Conservation (phyloP, 2,888 invertebrate genomes). For the Cephalotes varians region DNA sequence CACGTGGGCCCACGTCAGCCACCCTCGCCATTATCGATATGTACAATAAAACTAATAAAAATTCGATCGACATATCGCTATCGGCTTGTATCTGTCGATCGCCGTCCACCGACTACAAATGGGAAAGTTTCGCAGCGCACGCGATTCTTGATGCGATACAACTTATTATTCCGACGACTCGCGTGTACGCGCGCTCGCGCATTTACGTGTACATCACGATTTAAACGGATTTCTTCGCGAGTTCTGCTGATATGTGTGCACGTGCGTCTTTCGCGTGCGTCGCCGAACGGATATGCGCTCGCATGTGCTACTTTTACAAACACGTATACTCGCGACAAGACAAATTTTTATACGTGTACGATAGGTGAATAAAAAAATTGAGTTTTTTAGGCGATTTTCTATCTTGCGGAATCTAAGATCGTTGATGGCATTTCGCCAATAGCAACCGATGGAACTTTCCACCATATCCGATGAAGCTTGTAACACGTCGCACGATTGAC, state of each 20-base stretch:
- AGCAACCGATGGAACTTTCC: conserved; percentile 64
- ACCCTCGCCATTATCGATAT: conserved; percentile 71
- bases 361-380: neutral
- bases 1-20: conserved; percentile 37
- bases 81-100: conserved; percentile 79
- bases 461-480: conserved; percentile 65
- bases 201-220: conserved; percentile 26
- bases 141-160: conserved; percentile 75
- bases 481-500: conserved; percentile 67
- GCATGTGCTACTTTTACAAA: neutral
- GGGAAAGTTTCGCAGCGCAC: conserved; percentile 81
- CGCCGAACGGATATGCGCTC: neutral
- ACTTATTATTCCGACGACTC: conserved; percentile 69
- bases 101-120: conserved; percentile 77
- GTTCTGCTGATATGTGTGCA: neutral
- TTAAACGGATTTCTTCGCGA: conserved; percentile 37
- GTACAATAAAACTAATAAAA: conserved; percentile 77
- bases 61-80: conserved; percentile 76
- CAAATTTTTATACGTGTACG: neutral
- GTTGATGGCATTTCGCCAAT: conserved; percentile 48
- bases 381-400: neutral
- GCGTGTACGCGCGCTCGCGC: conserved; percentile 44
- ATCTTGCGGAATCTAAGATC: neutral
- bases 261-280: conserved; percentile 2
- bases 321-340: neutral